These are phyloP conservation scores for Saturnia pavonia DNA, from an alignment of 2,888 invertebrate species.

Conservation along the genomic window DNA sequence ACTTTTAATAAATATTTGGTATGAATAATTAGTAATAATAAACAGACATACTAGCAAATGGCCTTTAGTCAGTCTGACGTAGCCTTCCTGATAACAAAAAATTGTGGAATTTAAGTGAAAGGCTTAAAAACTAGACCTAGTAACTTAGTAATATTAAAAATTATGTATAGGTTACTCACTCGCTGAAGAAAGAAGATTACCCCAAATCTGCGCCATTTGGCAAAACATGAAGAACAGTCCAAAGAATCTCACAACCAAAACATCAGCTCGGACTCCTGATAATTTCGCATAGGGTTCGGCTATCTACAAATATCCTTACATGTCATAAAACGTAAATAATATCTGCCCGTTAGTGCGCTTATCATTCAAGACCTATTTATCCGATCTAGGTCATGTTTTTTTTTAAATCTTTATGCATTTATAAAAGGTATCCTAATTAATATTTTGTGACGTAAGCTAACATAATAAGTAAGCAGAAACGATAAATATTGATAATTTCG, in stretches of 20 bases:
- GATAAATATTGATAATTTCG: too few relatives aligned
- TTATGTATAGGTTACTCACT: constrained; percentile 73
- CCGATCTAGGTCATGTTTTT: too few relatives aligned
- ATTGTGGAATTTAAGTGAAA: background rate
- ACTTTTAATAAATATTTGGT: too few relatives aligned
- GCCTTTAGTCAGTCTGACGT: constrained; percentile 8
- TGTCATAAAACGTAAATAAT: background rate
- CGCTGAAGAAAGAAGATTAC: constrained; percentile 93
- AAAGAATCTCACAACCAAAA: constrained; percentile 94
- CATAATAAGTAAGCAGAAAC: too few relatives aligned
- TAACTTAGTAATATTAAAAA: background rate
- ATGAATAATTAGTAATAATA: background rate
- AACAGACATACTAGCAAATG: background rate
- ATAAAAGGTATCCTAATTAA: too few relatives aligned
- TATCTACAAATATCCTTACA: constrained; percentile 51
- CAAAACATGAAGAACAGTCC: constrained; percentile 98
- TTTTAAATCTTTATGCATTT: too few relatives aligned
- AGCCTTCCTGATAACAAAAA: constrained; percentile 9
- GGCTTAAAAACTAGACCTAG: background rate
- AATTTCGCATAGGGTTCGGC: constrained; percentile 90
- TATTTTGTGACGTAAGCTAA: too few relatives aligned
- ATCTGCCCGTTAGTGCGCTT: background rate
- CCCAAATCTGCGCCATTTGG: constrained; percentile 97
- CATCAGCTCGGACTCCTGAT: constrained; percentile 86
- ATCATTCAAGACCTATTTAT: too few relatives aligned